Evolutionary conservation across 2,797 vertebrate species (phyloP).

Genomic region (Typhlichthys eigenmanni): DNA sequence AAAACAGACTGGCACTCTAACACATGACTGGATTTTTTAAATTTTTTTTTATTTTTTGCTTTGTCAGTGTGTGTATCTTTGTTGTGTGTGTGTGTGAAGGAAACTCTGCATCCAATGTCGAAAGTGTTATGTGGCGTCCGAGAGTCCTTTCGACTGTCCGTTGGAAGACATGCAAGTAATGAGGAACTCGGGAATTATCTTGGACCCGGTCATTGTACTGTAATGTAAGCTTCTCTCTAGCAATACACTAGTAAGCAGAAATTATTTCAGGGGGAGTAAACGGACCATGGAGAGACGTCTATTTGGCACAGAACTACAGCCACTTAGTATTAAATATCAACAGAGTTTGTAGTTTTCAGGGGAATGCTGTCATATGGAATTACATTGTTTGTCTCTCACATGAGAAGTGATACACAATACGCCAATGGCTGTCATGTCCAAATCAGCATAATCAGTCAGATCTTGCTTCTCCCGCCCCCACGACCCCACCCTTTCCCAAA

Average conservation of each 20-base stretch:
- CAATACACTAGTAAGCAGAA: not conserved
- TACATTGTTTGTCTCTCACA: constrained; percentile 23
- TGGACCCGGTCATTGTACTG: constrained; percentile 3
- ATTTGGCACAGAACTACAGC: constrained; percentile 2
- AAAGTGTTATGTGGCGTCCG: not conserved
- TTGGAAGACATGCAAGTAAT: not conserved
- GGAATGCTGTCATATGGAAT: constrained; percentile 15
- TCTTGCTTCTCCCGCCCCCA: constrained; percentile 30
- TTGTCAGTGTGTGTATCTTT: constrained; percentile 38
- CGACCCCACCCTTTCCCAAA: not conserved
- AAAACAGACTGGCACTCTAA: constrained; percentile 58
- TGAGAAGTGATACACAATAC: constrained; percentile 8
- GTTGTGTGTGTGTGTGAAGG: constrained; percentile 34
- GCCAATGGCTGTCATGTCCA: constrained; percentile 36
- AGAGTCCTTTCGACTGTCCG: constrained; percentile 11
- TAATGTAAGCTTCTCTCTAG: constrained; percentile 20
- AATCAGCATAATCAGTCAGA: constrained; percentile 51
- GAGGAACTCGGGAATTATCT: constrained; percentile 12
- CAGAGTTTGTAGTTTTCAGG: not conserved
- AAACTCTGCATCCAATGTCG: constrained; percentile 21
- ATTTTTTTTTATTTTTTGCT: constrained; percentile 12
- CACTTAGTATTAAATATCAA: constrained; percentile 21
- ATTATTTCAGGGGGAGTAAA: constrained; percentile 21
- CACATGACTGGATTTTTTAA: constrained; percentile 49
- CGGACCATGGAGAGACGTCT: not conserved